phyloP scores from a whole-genome alignment of 1,140 invertebrate genomes.

The Meloidogyne hapla region DNA sequence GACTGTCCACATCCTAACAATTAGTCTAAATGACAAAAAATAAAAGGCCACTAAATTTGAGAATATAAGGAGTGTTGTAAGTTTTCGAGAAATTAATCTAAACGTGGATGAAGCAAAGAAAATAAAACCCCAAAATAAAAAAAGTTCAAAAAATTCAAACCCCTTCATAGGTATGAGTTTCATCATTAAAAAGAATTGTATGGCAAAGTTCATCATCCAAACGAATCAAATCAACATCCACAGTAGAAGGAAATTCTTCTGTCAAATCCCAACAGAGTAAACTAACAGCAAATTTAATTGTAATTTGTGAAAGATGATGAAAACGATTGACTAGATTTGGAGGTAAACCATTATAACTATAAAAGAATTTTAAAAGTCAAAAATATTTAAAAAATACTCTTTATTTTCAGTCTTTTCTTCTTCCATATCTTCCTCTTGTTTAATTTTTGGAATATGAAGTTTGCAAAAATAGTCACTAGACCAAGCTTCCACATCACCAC shows the following conservation, averaged over 20 bases:
- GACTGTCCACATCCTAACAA: too few relatives aligned
- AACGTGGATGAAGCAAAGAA: too few relatives aligned
- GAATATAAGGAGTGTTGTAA: too few relatives aligned
- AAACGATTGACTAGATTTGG: constrained; percentile 40
- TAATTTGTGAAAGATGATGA: constrained; percentile 40
- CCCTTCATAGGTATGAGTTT: constrained; percentile 63
- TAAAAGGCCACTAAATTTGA: too few relatives aligned
- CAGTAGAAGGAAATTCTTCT: constrained; percentile 18
- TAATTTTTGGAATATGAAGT: constrained; percentile 32
- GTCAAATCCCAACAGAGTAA: constrained; percentile 32
- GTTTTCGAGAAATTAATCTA: too few relatives aligned
- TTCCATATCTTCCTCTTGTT: constrained; percentile 15
- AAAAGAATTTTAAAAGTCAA: constrained; percentile 13
- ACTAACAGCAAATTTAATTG: constrained; percentile 46
- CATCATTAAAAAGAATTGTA: constrained; percentile 63
- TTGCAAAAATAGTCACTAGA: constrained; percentile 49
- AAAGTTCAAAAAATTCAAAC: constrained; percentile 22
- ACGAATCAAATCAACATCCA: constrained; percentile 25
- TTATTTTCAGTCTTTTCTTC: constrained; percentile 34
- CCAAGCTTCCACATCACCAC: constrained; percentile 61
- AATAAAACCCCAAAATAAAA: too few relatives aligned
- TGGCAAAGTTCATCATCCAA: constrained; percentile 46
- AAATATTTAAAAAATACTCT: constrained; percentile 3
- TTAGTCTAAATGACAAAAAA: too few relatives aligned
- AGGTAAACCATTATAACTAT: constrained; percentile 29